Base-by-base conservation (phyloP, 2,797 vertebrate genomes). In the Syngnathus acus region DNA sequence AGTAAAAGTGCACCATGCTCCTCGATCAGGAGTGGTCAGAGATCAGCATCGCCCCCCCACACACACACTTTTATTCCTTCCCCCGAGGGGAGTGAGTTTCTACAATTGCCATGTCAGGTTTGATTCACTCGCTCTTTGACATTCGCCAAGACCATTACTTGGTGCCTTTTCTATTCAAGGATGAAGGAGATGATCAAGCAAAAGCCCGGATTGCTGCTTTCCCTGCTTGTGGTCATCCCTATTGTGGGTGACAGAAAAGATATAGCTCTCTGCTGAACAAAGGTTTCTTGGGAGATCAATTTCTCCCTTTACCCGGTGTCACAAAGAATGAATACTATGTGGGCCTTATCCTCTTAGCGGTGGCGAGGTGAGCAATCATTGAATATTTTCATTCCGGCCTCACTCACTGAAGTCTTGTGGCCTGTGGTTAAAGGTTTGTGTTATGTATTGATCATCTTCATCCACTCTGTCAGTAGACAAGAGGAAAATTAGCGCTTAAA, bases 351-450 rank as follows among this genome's bases (percentile, higher is more conserved):
- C 78, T 69, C 68, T 83, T 75, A 72, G 66, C 76, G 75, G 76
- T 84, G 79, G 86, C 78, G 79, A 85, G 81, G 4, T 68, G 68
- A 72, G 84, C 84, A 85, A 84, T 83, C 80, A 74, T 69, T 68
- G 74, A 80, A 83, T 82, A 74, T 81, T 78, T 78, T 80, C 77
- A 78, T 78, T 82, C 77, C 78, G 86, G 83, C 82, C 82, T 85
- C 80, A 82, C 68, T 85, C 81, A 82, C 69, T 55, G 72, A 69
- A 81, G 80, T 77, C 72, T 77, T 71, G 40, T 9, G 53, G 64
- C 71, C 73, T 67, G 72, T 60, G 75, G 66, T 72, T 65, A 70
- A 62, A 68, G 76, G 74, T 75, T 62, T 83, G 64, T 75, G 73
- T 71, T 71, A 70, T 40, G n/a, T 69, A 86, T 88, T 72, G 83